Conservation (phyloP, 2,113 vertebrate genomes). For the Hyaena hyaena region DNA sequence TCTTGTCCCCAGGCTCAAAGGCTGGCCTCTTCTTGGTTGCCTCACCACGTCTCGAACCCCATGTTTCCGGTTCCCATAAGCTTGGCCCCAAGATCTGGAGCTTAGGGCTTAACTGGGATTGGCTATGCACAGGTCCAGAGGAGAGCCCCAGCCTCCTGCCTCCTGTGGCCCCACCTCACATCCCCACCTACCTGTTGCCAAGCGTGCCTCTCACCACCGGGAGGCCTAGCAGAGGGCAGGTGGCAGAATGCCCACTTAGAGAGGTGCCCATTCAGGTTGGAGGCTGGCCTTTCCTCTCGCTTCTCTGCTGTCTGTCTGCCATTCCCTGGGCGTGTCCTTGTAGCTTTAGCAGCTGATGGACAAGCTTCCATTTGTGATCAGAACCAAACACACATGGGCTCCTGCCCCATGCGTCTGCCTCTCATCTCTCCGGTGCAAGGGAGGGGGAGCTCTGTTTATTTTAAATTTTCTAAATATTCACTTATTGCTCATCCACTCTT, state of each 20-base stretch:
- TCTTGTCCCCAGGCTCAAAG: not conserved
- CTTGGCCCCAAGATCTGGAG: not conserved
- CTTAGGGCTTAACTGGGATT: not conserved
- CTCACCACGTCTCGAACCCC: no score
- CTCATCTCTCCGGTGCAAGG: not conserved
- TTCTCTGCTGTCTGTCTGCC: not conserved
- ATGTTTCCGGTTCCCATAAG: not conserved
- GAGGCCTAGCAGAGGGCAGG: no score
- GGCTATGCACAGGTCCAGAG: not conserved
- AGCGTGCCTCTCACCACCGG: not conserved
- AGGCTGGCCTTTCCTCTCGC: not conserved
- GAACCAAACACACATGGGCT: not conserved
- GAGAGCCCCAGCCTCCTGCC: not conserved
- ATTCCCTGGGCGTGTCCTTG: not conserved
- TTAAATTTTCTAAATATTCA: not conserved
- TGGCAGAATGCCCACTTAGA: not conserved
- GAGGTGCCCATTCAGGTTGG: not conserved
- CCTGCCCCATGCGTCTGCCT: fast-evolving
- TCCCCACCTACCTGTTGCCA: not conserved
- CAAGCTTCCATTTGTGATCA: not conserved
- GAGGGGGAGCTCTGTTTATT: not conserved
- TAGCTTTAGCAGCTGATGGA: not conserved
- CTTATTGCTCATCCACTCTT: not conserved
- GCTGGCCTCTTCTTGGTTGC: not conserved
- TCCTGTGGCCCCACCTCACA: not conserved